phyloP scores from a whole-genome alignment of 2,113 vertebrate genomes.

The Megaceryle torquata region DNA sequence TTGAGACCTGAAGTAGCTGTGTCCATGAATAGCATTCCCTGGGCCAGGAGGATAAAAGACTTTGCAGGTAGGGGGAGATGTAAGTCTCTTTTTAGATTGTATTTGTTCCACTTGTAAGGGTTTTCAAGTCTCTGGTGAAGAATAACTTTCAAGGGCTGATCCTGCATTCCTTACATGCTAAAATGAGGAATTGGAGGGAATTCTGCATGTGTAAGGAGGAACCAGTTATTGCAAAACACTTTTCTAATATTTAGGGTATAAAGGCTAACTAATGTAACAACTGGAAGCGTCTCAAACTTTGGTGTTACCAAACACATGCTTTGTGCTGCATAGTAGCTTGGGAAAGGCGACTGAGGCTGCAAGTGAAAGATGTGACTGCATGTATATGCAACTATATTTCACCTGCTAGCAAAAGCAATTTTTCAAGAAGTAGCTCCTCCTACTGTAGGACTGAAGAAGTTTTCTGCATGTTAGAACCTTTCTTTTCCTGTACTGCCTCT shows the following conservation, averaged over 20 bases:
- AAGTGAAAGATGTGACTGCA: not conserved
- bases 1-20: not conserved
- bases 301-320: not conserved
- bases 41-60: not conserved
- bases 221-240: not conserved
- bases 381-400: not conserved
- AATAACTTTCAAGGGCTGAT: not conserved
- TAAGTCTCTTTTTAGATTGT: not conserved
- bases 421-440: conserved; percentile 15
- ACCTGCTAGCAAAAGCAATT: not conserved
- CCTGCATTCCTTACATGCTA: not conserved
- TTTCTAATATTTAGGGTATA: not conserved
- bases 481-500: not conserved
- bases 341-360: not conserved
- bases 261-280: not conserved
- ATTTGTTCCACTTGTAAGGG: not conserved
- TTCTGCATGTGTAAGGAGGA: not conserved
- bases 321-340: not conserved
- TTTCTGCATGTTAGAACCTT: not conserved
- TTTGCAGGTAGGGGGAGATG: conserved; percentile 46
- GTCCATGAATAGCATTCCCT: not conserved
- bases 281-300: not conserved
- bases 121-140: not conserved
- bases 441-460: not conserved
- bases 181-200: not conserved